Base-by-base conservation (phyloP, 2,113 vertebrate species). In the Epinephelus moara region DNA sequence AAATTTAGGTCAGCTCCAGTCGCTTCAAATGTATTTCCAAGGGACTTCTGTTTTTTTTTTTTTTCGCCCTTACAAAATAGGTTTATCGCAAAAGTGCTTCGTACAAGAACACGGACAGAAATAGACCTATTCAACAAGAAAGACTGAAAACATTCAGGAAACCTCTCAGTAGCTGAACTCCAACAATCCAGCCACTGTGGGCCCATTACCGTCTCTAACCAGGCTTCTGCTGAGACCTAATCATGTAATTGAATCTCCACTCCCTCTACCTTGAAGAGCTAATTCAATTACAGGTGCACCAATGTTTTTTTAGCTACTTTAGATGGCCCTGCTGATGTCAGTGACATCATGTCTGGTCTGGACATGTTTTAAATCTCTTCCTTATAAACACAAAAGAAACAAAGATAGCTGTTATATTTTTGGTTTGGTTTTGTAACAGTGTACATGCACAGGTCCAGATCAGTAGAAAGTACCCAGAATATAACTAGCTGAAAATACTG, bases 341-440 rank as follows among this genome's bases (percentile, higher is more conserved):
- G 53, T 91, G 89, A 90, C 88, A 87, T 88, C 91, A 89, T 82
- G 91, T 92, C 83, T 90, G 37, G n/a, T 61, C 66, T 47, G 80
- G 42, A 45, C 37, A 12, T 47, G 62, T 33, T 85, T 77, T 67
- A 56, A 67, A 33, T 47, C 25, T 75, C 52, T 49, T 59, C 56
- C 81, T 76, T 78, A 21, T 53, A 37, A 57, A n/a, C 27, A 47
- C 23, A 14, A 45, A 50, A 60, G 15, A 6, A 13, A 37, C 47
- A 45, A 50, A 75, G 60, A 79, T 25, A 30, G 61, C 81, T 13
- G 0, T 0, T 40, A 61, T 64, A 1, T 82, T 85, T 78, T 82
- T 27, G 62, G 23, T 83, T 90, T 69, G 76, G 49, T 64, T 83
- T 79, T 72, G 25, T 72, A 47, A 62, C 11, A 14, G 7, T 30